Evolutionary conservation across 2,888 invertebrate genomes (phyloP).

Genomic region (Drepana falcataria): DNA sequence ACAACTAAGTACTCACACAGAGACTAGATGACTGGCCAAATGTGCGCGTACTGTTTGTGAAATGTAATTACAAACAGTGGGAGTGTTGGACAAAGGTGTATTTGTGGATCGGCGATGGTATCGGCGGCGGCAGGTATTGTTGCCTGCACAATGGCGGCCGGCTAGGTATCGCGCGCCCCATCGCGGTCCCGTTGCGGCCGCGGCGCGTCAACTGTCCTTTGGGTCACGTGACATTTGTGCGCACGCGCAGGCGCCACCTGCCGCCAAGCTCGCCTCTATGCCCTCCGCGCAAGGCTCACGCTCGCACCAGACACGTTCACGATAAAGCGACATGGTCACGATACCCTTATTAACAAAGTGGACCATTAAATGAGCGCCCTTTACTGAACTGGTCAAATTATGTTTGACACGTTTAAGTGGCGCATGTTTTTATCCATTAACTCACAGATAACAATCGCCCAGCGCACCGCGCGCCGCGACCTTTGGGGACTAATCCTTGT

Average conservation of each 20-base stretch:
- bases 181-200: constrained; percentile 2
- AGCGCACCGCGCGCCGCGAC: too few relatives aligned
- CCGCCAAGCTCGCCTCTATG: background rate
- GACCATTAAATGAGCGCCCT: background rate
- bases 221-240: constrained; percentile 14
- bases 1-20: background rate
- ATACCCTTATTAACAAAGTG: constrained; percentile 25
- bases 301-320: constrained; percentile 1
- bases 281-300: background rate
- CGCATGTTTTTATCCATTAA: background rate
- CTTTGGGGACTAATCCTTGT: too few relatives aligned
- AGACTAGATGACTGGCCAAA: background rate
- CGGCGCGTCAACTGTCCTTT: constrained; percentile 11
- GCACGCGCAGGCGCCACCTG: constrained; percentile 7
- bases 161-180: background rate
- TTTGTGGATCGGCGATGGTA: background rate
- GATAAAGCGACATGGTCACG: constrained; percentile 16
- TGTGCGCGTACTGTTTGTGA: background rate
- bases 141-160: background rate
- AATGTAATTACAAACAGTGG: background rate
- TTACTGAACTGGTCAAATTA: constrained; percentile 1
- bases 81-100: background rate
- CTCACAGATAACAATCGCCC: too few relatives aligned
- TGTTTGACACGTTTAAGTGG: background rate
- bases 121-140: background rate